phyloP scores from a whole-genome alignment of 2,888 invertebrate genomes.

The Therioaphis trifolii region DNA sequence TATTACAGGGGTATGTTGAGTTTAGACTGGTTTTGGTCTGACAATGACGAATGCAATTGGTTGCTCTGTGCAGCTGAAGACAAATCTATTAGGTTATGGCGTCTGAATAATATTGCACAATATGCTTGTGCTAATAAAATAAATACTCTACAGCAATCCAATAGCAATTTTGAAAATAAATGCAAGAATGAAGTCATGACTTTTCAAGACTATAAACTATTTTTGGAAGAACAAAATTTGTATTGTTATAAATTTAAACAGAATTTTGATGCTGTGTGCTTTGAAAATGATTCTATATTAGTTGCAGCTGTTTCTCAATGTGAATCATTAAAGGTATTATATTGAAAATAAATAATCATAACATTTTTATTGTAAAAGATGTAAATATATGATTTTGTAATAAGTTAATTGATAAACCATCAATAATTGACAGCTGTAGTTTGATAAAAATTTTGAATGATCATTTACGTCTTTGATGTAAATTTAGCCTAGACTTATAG shows the following conservation, averaged over 20 bases:
- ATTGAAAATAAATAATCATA: background rate
- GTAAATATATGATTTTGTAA: too few relatives aligned
- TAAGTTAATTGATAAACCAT: too few relatives aligned
- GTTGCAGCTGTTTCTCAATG: conserved; percentile 44
- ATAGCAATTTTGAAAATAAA: background rate
- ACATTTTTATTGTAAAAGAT: too few relatives aligned
- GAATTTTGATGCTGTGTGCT: conserved; percentile 53
- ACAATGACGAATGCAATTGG: conserved; percentile 29
- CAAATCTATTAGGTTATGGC: conserved; percentile 61
- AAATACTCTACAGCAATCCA: background rate
- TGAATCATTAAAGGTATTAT: conserved; percentile 45
- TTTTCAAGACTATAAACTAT: conserved; percentile 40
- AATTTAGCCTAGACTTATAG: too few relatives aligned
- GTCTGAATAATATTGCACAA: conserved; percentile 36
- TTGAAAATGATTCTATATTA: conserved; percentile 36
- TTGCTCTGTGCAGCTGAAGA: conserved; percentile 62
- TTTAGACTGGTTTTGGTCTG: conserved; percentile 56
- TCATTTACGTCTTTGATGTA: background rate
- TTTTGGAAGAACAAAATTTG: conserved; percentile 21
- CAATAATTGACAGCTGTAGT: too few relatives aligned
- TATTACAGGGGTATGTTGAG: conserved; percentile 28
- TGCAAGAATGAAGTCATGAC: conserved; percentile 47
- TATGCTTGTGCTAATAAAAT: conserved; percentile 20
- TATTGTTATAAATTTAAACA: conserved; percentile 51
- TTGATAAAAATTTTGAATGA: background rate